Percentiles rank a stretch among this genome's conserved stretches.
Conservation (phyloP, 2,797 vertebrate species). For the Petrocephalus sullivani region DNA sequence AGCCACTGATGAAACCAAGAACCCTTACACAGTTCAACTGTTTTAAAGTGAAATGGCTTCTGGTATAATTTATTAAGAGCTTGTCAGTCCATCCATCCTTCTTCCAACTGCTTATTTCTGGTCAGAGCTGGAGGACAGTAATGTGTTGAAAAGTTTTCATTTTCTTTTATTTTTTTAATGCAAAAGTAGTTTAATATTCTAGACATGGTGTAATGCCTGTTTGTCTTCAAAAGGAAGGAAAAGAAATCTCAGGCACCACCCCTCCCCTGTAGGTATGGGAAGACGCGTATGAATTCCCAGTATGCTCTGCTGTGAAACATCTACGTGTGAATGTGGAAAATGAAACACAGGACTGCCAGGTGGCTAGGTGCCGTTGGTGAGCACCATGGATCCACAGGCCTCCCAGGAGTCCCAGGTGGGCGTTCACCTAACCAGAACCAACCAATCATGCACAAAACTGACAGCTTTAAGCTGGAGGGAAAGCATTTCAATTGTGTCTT, state of each 20-base stretch:
- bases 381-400: slow-evolving; percentile 36
- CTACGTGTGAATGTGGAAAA: background rate
- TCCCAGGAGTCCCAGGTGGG: slow-evolving; percentile 45
- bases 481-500: background rate
- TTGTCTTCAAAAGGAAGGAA: background rate
- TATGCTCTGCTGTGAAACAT: background rate
- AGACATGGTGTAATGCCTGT: background rate
- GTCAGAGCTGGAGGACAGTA: background rate
- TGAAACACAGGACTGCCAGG: background rate
- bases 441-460: background rate
- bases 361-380: background rate
- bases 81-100: background rate
- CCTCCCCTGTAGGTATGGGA: background rate
- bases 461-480: background rate
- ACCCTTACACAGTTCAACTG: background rate
- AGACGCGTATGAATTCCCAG: background rate
- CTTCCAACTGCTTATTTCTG: background rate
- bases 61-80: background rate
- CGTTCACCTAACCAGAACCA: background rate
- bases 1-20: background rate
- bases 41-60: background rate
- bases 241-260: background rate
- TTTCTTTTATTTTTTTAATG: background rate
- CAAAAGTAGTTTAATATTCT: background rate
- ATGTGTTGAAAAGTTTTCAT: background rate